Conservation (phyloP, 1,140 invertebrate species). For the Tetraneura akinire region DNA sequence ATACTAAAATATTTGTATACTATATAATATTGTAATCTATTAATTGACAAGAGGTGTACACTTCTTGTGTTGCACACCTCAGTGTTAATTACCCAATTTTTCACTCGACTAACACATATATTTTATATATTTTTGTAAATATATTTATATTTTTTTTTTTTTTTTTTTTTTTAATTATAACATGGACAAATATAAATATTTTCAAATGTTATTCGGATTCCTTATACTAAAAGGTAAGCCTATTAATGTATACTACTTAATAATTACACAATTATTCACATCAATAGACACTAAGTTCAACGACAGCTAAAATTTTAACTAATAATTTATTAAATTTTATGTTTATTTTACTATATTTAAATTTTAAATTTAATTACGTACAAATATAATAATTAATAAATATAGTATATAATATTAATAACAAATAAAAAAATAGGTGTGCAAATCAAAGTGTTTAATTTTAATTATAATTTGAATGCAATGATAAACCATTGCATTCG, state of each 20-base stretch:
- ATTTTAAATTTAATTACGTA: no score
- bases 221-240: conserved; percentile 22
- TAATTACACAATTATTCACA: no score
- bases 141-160: neutral
- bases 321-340: no score
- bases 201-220: conserved; percentile 9
- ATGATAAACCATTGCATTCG: no score
- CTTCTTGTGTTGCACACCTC: neutral
- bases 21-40: conserved; percentile 13
- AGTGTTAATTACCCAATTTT: conserved; percentile 7
- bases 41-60: neutral
- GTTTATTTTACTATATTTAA: no score
- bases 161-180: neutral
- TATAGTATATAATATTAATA: no score
- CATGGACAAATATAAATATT: neutral
- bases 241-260: neutral
- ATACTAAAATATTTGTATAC: neutral
- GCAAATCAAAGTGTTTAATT: no score
- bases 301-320: no score
- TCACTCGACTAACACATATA: neutral
- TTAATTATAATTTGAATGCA: no score
- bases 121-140: neutral
- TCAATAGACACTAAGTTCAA: no score
- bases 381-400: no score
- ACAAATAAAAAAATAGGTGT: no score